Evolutionary conservation across 2,797 vertebrate genomes (phyloP).

Genomic region (Cossypha heuglini): DNA sequence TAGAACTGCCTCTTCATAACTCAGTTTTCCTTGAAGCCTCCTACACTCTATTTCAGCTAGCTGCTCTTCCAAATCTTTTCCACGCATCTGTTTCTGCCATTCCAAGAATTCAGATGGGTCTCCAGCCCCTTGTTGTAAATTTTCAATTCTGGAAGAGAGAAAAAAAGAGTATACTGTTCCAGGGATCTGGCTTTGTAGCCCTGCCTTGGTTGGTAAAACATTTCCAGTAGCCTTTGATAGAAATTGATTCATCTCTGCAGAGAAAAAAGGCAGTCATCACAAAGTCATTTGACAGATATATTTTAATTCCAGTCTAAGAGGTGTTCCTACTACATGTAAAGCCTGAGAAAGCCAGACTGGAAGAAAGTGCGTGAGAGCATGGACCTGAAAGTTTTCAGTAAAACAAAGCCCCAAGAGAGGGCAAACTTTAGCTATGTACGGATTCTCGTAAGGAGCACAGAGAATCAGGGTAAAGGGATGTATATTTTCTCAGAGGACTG

Average conservation of each 20-base stretch:
- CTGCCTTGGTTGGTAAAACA: background rate
- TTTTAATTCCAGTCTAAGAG: background rate
- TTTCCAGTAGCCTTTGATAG: background rate
- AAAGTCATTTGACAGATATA: background rate
- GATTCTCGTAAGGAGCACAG: background rate
- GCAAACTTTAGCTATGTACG: background rate
- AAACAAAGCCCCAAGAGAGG: background rate
- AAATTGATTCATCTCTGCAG: background rate
- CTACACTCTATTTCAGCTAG: constrained; percentile 75
- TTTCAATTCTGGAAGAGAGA: constrained; percentile 78
- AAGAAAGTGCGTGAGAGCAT: background rate
- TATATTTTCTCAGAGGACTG: background rate
- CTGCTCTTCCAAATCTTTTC: constrained; percentile 80
- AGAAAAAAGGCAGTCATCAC: background rate
- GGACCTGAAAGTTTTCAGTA: background rate
- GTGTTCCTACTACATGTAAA: background rate
- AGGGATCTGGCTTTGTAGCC: background rate
- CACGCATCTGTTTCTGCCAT: constrained; percentile 86
- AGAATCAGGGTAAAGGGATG: background rate
- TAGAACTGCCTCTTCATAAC: constrained; percentile 81
- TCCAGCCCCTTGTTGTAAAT: constrained; percentile 76
- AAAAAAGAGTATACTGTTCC: background rate
- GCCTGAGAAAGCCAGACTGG: background rate
- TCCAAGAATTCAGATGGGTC: constrained; percentile 85
- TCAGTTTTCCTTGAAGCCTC: constrained; percentile 82